Evolutionary conservation across 2,888 invertebrate genomes (phyloP).

Genomic region (Anticlea derivata): DNA sequence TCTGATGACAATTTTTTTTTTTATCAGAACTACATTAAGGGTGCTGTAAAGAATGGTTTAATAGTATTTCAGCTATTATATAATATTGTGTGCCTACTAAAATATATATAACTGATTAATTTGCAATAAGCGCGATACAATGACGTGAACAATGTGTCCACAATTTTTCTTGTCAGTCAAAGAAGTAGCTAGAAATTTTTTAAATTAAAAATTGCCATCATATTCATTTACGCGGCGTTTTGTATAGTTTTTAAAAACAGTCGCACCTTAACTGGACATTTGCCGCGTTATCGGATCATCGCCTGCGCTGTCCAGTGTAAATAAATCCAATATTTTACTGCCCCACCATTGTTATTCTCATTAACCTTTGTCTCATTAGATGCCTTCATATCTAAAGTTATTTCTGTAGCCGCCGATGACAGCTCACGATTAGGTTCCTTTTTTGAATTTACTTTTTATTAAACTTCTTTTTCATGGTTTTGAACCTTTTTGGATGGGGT

Average conservation of each 20-base stretch:
- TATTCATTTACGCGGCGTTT: no score
- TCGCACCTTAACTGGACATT: constrained; percentile 66
- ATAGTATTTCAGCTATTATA: no score
- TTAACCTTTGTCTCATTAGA: constrained; percentile 83
- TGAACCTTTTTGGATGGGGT: constrained; percentile 45
- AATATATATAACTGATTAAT: no score
- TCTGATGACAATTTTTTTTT: no score
- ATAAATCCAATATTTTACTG: constrained; percentile 81
- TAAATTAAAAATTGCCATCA: no score
- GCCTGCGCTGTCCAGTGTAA: constrained; percentile 64
- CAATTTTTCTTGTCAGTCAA: no score
- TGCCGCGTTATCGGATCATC: constrained; percentile 75
- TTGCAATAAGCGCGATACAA: no score
- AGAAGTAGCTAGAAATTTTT: no score
- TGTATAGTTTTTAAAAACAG: background rate
- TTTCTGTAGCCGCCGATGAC: constrained; percentile 70
- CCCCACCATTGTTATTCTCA: constrained; percentile 77
- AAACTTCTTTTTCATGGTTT: constrained; percentile 38
- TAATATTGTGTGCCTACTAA: no score
- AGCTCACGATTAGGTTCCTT: constrained; percentile 69
- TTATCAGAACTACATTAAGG: no score
- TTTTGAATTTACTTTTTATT: constrained; percentile 46
- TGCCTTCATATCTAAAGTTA: constrained; percentile 74
- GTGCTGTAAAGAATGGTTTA: no score
- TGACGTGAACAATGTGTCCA: no score